These are phyloP conservation scores for Gambusia affinis DNA, from an alignment of 2,113 vertebrate genomes.

Conservation along the genomic window DNA sequence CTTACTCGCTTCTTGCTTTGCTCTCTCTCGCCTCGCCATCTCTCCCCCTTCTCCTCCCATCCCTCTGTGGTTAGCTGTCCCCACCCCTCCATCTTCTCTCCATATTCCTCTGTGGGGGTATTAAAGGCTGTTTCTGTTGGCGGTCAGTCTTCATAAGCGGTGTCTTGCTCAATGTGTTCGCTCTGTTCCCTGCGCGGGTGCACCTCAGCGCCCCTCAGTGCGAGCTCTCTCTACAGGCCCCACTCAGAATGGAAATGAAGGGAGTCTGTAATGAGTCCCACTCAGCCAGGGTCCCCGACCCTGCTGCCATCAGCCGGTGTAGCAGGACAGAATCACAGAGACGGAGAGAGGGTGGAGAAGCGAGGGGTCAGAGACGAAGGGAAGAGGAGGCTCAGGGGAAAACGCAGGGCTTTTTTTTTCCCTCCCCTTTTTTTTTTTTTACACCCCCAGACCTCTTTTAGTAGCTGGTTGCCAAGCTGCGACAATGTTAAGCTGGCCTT, in stretches of 20 bases:
- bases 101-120: conserved; percentile 71
- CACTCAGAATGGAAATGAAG: conserved; percentile 84
- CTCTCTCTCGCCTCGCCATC: conserved; percentile 44
- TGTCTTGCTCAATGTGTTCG: conserved; percentile 79
- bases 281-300: conserved; percentile 80
- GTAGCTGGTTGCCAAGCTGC: conserved; percentile 78
- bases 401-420: conserved; percentile 54
- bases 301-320: conserved; percentile 73
- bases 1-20: conserved; percentile 52
- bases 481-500: conserved; percentile 80
- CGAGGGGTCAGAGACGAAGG: conserved; percentile 74
- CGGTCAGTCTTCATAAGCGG: conserved; percentile 80
- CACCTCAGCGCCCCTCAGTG: conserved; percentile 70
- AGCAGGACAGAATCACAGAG: conserved; percentile 76
- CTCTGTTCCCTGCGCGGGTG: conserved; percentile 71
- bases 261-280: conserved; percentile 82
- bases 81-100: conserved; percentile 28
- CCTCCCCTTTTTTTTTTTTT: conserved; percentile 38
- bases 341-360: conserved; percentile 67
- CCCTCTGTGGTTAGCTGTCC: conserved; percentile 25
- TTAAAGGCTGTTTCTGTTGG: conserved; percentile 80
- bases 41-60: conserved; percentile 28
- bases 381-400: conserved; percentile 74
- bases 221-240: conserved; percentile 67
- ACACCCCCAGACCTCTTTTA: conserved; percentile 61